Conservation (phyloP, 2,113 vertebrate species). For the Acrocephalus kingi region DNA sequence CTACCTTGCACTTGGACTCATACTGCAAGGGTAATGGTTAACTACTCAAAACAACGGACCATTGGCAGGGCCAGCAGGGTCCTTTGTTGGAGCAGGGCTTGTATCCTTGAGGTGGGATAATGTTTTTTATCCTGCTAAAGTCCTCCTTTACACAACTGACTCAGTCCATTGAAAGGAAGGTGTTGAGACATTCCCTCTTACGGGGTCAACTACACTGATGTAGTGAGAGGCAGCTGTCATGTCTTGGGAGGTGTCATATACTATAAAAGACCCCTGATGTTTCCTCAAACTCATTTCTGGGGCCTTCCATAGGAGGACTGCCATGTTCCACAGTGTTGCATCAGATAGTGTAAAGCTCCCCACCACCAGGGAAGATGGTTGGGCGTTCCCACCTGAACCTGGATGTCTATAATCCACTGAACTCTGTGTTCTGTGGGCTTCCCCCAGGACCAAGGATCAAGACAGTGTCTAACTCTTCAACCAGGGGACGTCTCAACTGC, state of each 20-base stretch:
- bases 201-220: background rate
- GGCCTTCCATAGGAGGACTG: background rate
- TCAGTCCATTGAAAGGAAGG: background rate
- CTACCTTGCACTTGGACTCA: background rate
- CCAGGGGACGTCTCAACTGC: background rate
- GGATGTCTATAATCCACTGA: background rate
- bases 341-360: background rate
- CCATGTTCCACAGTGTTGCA: background rate
- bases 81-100: fast-evolving
- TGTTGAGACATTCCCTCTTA: background rate
- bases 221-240: background rate
- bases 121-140: background rate
- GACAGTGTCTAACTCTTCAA: background rate
- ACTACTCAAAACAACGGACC: background rate
- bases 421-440: background rate
- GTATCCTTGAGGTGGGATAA: background rate
- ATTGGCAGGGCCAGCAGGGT: background rate
- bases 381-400: background rate
- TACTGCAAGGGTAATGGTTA: background rate
- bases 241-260: too few species aligned
- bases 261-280: background rate
- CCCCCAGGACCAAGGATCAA: fast-evolving
- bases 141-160: background rate
- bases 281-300: background rate
- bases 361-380: too few species aligned